Evolutionary conservation across 1,140 invertebrate species (phyloP).

Genomic region (Apis laboriosa): DNA sequence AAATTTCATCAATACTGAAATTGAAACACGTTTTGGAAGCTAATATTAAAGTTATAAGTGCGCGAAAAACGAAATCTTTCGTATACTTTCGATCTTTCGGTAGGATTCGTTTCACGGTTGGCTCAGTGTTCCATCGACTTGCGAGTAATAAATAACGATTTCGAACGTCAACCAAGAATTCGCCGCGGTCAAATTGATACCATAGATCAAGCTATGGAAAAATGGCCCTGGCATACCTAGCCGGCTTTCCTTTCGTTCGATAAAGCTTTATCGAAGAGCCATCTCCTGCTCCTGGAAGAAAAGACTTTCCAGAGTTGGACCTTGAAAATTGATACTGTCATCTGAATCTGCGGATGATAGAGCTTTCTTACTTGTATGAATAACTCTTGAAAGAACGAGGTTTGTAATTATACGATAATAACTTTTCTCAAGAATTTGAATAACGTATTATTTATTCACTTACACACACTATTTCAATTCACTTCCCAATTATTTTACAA

Average conservation of each 20-base stretch:
- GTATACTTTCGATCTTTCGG: conserved; percentile 55
- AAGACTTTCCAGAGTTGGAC: conserved; percentile 39
- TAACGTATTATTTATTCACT: no score
- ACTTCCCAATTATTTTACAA: no score
- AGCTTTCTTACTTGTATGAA: neutral
- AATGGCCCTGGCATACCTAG: conserved; percentile 63
- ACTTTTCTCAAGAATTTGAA: neutral
- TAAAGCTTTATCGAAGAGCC: conserved; percentile 59
- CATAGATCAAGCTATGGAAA: conserved; percentile 75
- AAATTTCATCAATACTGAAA: no score
- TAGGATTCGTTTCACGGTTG: conserved; percentile 68
- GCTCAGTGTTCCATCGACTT: conserved; percentile 67
- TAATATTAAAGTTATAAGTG: neutral
- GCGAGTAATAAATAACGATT: conserved; percentile 76
- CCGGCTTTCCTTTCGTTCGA: conserved; percentile 58
- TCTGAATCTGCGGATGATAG: conserved; percentile 56
- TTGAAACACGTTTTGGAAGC: neutral
- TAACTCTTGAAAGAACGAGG: neutral
- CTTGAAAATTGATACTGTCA: conserved; percentile 62
- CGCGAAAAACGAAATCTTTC: conserved; percentile 10
- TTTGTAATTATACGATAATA: neutral
- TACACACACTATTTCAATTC: no score
- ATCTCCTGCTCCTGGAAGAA: conserved; percentile 27
- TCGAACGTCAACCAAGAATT: conserved; percentile 75
- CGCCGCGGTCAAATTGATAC: conserved; percentile 74